Conservation (phyloP, 1,140 invertebrate genomes). For the Teleopsis dalmanni region DNA sequence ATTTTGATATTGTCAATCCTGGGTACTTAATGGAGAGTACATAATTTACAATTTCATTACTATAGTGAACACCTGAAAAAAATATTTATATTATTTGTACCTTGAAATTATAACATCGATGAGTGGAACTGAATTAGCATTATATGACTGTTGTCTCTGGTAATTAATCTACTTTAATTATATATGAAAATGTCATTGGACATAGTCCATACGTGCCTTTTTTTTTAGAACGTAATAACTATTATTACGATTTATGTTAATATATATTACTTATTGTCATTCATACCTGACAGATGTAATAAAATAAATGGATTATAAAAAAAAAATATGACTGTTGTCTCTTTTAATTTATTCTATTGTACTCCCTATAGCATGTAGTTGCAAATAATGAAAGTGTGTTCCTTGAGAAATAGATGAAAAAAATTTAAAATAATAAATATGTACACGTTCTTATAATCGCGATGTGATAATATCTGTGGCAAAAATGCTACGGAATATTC, state of each 20-base stretch:
- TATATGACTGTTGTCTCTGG: neutral
- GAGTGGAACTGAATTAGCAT: neutral
- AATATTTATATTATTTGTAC: neutral
- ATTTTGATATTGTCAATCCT: slow-evolving; percentile 55
- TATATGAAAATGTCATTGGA: neutral
- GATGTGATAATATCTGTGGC: too few relatives aligned
- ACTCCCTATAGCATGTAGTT: too few relatives aligned
- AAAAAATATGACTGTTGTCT: too few relatives aligned
- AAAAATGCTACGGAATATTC: too few relatives aligned
- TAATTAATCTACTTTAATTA: neutral
- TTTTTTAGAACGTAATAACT: neutral
- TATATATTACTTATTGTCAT: too few relatives aligned
- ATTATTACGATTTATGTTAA: neutral
- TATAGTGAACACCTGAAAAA: slow-evolving; percentile 30
- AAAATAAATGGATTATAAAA: too few relatives aligned
- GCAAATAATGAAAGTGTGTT: too few relatives aligned
- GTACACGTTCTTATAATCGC: too few relatives aligned
- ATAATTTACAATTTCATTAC: slow-evolving; percentile 35
- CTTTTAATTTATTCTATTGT: too few relatives aligned
- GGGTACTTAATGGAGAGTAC: slow-evolving; percentile 50
- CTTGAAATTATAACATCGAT: neutral
- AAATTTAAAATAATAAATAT: too few relatives aligned
- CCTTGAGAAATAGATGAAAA: too few relatives aligned
- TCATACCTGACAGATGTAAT: too few relatives aligned
- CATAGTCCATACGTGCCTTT: neutral